Base-by-base conservation (phyloP, 2,888 invertebrate genomes). In the Keiferia lycopersicella region DNA sequence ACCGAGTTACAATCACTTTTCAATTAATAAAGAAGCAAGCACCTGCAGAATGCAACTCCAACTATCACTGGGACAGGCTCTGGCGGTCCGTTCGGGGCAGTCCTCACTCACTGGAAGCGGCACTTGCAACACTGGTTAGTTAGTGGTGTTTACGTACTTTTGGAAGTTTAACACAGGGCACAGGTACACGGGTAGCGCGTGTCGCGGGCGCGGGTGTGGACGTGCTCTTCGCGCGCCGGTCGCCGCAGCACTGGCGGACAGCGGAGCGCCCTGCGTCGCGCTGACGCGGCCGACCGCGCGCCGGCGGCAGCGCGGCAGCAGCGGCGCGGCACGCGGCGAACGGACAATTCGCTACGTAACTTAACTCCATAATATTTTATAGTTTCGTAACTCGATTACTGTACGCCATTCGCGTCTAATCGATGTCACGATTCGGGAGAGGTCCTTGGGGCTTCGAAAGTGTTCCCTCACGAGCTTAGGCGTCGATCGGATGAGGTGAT, bases 1-100 rank as follows among this genome's bases (percentile, higher is more conserved):
- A 86, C 91, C 91, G 85, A 82, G 77, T 87, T 89, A 88, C 91
- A 89, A 89, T 90, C 91, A 91, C 91, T 91, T 91, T 91, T 90
- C 89, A 88, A 89, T 88, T 88, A 91, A 88, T 88, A 87, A 88
- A 88, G 81, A 87, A 86, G 81, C 81, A 75, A 84, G 84, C 90
- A 90, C 90, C 90, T 89, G 89, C 85, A 84, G 85, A 87, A 84
- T 86, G 85, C 85, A 87, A 86, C 82, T 83, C 84, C 76, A 74
- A 80, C 72, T 77, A 79, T 76, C 81, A 78, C 79, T 76, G 70
- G 73, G 71, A 69, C 76, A 74, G 75, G 76, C 56, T 56, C 34
- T 34, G 78, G 78, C 76, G 78, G 78, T 79, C 67, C 65, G 68
- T 12, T 22, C 14, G 66, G 67, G 79, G 83, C 80, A 18, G 77